These are phyloP conservation scores for Rhopalosiphum nymphaeae DNA, from an alignment of 2,888 invertebrate species.

Conservation along the genomic window DNA sequence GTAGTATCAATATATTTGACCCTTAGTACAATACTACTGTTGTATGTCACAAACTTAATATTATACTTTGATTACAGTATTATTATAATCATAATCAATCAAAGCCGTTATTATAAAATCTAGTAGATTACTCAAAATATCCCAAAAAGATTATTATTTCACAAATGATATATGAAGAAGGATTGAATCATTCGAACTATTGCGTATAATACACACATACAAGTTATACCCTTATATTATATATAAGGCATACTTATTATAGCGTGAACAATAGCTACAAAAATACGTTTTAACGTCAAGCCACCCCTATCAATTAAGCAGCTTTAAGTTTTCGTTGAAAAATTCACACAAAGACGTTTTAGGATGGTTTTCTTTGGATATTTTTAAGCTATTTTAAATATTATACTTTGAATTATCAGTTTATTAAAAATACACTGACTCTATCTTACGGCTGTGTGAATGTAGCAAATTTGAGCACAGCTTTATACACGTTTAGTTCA, in stretches of 20 bases:
- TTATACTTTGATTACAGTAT: not conserved
- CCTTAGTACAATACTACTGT: too few relatives aligned
- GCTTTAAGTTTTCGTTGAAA: not conserved
- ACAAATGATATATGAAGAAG: not conserved
- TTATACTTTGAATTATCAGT: not conserved
- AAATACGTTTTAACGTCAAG: not conserved
- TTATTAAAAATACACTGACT: not conserved
- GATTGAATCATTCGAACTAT: not conserved
- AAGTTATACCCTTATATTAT: not conserved
- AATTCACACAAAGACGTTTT: not conserved
- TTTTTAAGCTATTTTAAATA: not conserved
- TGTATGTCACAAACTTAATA: not conserved
- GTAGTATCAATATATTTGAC: not conserved
- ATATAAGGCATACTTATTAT: not conserved
- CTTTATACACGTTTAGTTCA: not conserved
- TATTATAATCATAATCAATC: not conserved
- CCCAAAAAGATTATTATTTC: not conserved
- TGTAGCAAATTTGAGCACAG: not conserved
- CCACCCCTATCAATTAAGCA: not conserved
- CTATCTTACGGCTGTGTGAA: not conserved
- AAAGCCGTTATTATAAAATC: not conserved
- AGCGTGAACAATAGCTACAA: not conserved
- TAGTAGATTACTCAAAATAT: not conserved
- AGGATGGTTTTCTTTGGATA: not conserved
- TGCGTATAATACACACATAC: not conserved